phyloP scores from a whole-genome alignment of 2,888 invertebrate species.

The Phortica okadai region DNA sequence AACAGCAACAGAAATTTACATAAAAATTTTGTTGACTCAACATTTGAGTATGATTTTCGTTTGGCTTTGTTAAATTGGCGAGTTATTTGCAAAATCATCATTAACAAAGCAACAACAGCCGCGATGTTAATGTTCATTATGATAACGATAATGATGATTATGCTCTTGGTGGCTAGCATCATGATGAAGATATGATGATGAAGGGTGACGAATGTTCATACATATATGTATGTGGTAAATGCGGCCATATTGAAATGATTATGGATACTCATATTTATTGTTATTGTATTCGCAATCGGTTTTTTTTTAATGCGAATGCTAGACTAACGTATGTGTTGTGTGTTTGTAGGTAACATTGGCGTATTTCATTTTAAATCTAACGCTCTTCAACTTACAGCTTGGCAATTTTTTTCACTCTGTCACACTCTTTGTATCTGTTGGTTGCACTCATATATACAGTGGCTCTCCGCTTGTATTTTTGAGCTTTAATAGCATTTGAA shows the following conservation, averaged over 20 bases:
- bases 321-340: too few relatives aligned
- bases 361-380: too few relatives aligned
- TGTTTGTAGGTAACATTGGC: too few relatives aligned
- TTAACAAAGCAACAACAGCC: neutral
- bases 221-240: neutral
- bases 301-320: too few relatives aligned
- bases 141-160: constrained; percentile 9
- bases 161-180: neutral
- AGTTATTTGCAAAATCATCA: constrained; percentile 24
- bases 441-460: too few relatives aligned
- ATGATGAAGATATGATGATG: neutral
- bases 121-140: neutral
- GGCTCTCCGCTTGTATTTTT: too few relatives aligned
- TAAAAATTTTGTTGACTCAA: constrained; percentile 5
- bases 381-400: too few relatives aligned
- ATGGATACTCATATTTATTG: too few relatives aligned
- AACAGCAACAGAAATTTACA: neutral
- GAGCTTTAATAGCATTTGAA: too few relatives aligned
- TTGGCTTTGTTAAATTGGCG: neutral
- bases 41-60: neutral
- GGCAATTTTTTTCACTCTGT: too few relatives aligned
- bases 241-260: neutral
- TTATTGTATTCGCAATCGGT: too few relatives aligned
- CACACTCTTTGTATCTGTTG: too few relatives aligned
- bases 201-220: neutral